Evolutionary conservation across 1,140 invertebrate species (phyloP), one percentile per base, ranked within the genome.

Genomic region (Aphelenchoides fujianensis): DNA sequence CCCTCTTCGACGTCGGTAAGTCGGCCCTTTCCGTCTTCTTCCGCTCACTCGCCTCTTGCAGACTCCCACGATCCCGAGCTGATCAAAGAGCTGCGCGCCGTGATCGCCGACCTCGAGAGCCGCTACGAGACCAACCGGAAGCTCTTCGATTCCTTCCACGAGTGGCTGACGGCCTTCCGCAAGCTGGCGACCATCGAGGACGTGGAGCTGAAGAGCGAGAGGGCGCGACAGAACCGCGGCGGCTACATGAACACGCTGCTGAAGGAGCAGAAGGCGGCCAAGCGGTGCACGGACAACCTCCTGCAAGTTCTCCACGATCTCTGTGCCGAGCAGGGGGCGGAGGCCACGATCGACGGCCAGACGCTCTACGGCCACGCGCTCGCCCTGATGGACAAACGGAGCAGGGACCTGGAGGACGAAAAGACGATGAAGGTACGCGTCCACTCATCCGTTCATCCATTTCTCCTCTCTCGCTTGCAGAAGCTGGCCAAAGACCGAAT

Each of bases 141-240:
- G 55, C 55, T 59, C 34, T 59, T 59, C 55, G 55, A 59, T 19
- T 7, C 5, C 12, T 59, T 59, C 19, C 5, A 5, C 28, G 27
- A 59, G 34, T 59, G 55, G 55, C 23, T 30, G 12, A 5, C 23
- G 19, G 55, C 55, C 5, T 59, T 59, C 55, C 28, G 34, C 12
- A 59, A 59, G 55, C 55, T 7, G 55, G 55, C 5, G 5, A 5
- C 28, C 12, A 23, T 59, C 34, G n/a, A n/a, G n/a, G 55, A 59
- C 7, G 55, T 5, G 5, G 5, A 7, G 34, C 19, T 59, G 55
- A 59, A 59, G 28, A 59, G 27, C 19, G 55, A 59, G 27, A 59
- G 23, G 34, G 55, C 19, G 19, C 55, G 55, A 7, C 5, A 59
- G 55, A 59, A 59, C 34, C 55, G 55, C 23, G 55, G 55, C 28